A percentile compares a stretch with the other conserved stretches of the same genome.
These are phyloP conservation scores for Lophotis ruficrista DNA, from an alignment of 2,113 vertebrate genomes.

Conservation along the genomic window DNA sequence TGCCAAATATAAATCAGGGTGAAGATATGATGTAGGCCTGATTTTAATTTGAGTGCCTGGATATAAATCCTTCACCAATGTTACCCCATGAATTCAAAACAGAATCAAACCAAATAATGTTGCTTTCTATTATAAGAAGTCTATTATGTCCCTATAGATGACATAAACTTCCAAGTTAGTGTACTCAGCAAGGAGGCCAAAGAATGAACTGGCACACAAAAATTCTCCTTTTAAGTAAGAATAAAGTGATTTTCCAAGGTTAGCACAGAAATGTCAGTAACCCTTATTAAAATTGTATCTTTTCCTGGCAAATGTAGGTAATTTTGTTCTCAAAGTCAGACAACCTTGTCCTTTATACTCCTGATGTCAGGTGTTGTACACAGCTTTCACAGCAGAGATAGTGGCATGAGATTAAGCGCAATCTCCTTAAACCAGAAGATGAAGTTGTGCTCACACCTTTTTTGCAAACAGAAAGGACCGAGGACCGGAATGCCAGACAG, in stretches of 20 bases:
- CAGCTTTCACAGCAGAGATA: neutral
- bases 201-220: neutral
- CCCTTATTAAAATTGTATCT: neutral
- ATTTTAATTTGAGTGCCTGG: neutral
- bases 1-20: slow-evolving; percentile 26
- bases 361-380: neutral
- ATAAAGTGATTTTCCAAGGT: neutral
- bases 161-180: neutral
- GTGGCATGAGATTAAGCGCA: neutral
- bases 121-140: neutral
- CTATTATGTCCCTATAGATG: neutral
- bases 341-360: neutral
- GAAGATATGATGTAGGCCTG: neutral
- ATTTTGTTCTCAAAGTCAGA: neutral
- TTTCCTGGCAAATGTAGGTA: neutral
- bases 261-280: neutral
- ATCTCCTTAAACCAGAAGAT: neutral
- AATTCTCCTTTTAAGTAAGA: neutral
- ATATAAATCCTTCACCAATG: neutral
- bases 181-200: neutral
- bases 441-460: neutral
- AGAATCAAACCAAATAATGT: neutral
- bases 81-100: neutral
- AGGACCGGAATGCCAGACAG: neutral
- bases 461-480: neutral